A percentile compares a stretch with the other conserved stretches of the same genome.
Evolutionary conservation across 2,888 invertebrate genomes (phyloP).

Genomic region (Formica aserva): DNA sequence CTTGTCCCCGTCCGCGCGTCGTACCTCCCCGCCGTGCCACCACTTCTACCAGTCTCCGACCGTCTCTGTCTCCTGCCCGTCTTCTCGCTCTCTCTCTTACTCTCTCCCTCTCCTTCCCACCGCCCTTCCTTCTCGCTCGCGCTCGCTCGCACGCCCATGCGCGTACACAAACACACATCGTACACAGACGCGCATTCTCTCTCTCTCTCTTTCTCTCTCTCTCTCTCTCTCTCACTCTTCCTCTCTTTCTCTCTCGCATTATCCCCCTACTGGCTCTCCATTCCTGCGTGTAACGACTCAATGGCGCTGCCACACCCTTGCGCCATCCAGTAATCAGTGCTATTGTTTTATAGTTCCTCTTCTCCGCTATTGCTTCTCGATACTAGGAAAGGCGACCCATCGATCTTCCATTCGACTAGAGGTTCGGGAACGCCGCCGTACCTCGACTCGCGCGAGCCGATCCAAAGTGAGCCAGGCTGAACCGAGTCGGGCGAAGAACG

Average conservation of each 20-base stretch:
- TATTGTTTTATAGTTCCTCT: conserved; percentile 84
- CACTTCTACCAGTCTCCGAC: conserved; percentile 68
- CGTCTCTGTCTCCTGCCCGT: conserved; percentile 16
- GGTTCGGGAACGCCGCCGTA: conserved; percentile 55
- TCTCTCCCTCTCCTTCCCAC: conserved; percentile 42
- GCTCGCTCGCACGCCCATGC: conserved; percentile 52
- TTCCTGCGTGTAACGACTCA: conserved; percentile 85
- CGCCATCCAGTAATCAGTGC: conserved; percentile 85
- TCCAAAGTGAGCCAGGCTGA: conserved; percentile 24
- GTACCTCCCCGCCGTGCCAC: conserved; percentile 72
- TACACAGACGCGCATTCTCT: background rate
- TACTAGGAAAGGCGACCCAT: conserved; percentile 63
- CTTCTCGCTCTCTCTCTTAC: conserved; percentile 53
- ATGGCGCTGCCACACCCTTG: conserved; percentile 86
- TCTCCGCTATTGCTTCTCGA: conserved; percentile 72
- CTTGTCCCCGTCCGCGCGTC: conserved; percentile 79
- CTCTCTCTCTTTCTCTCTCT: conserved; percentile 21
- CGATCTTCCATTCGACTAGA: conserved; percentile 58
- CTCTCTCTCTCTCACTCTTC: conserved; percentile 46
- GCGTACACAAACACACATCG: background rate
- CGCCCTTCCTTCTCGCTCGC: conserved; percentile 53
- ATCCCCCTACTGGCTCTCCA: conserved; percentile 78
- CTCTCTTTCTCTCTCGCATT: conserved; percentile 61
- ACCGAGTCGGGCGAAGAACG: conserved; percentile 17
- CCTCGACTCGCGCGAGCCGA: conserved; percentile 25